phyloP scores from a whole-genome alignment of 2,797 vertebrate genomes.

The Xerus rutilus region DNA sequence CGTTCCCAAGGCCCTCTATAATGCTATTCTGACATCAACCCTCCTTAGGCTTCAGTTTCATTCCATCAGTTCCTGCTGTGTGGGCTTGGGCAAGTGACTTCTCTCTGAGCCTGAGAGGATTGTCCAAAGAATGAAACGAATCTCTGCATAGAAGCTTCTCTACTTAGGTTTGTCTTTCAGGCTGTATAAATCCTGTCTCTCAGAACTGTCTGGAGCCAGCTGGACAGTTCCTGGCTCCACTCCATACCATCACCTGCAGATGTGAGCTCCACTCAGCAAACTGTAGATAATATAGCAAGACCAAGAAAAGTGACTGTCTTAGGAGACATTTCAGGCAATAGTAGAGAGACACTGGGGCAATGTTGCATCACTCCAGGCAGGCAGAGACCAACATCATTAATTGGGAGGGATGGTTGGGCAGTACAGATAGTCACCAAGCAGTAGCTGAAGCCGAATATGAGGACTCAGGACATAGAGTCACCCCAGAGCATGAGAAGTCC shows the following conservation, averaged over 20 bases:
- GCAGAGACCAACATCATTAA: fast-evolving
- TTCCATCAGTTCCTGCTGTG: neutral
- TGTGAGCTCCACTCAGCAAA: neutral
- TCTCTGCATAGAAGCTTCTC: neutral
- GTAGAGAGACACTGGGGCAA: neutral
- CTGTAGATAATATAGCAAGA: neutral
- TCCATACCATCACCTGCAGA: neutral
- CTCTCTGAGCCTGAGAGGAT: neutral
- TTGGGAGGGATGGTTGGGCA: neutral
- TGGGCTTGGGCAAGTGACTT: neutral
- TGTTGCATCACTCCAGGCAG: neutral
- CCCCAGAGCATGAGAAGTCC: neutral
- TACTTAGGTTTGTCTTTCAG: neutral
- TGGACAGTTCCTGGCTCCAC: neutral
- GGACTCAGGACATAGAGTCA: neutral
- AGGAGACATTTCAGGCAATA: neutral
- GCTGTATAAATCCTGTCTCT: neutral
- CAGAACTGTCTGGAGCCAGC: neutral
- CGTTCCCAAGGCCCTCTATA: neutral
- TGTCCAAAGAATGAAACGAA: neutral
- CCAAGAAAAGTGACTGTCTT: neutral
- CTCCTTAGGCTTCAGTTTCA: neutral
- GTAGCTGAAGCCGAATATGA: neutral
- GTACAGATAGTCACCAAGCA: too few species aligned
- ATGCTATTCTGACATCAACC: fast-evolving